These are phyloP conservation scores for Perizoma flavofasciatum DNA, from an alignment of 2,888 invertebrate genomes.

Conservation along the genomic window DNA sequence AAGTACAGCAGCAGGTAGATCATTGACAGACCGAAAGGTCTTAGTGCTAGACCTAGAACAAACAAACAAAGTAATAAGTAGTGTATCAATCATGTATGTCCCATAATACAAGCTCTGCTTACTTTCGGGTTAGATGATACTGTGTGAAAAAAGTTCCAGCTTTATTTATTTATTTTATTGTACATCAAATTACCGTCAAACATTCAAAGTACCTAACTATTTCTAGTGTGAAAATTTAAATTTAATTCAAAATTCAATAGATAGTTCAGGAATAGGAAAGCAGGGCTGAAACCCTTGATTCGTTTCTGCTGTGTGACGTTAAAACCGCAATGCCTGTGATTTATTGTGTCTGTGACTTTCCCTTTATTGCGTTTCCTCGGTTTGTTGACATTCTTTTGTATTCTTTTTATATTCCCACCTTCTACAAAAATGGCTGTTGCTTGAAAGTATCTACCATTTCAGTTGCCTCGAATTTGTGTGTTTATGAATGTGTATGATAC, in stretches of 20 bases:
- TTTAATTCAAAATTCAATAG: too few species aligned
- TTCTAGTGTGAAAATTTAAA: too few species aligned
- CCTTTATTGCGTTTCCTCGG: constrained; percentile 41
- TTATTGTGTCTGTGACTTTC: constrained; percentile 60
- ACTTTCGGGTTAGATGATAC: too few species aligned
- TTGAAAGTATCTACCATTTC: too few species aligned
- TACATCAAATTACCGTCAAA: too few species aligned
- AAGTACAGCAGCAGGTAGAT: constrained; percentile 91
- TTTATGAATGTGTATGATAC: too few species aligned
- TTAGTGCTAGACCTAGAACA: constrained; percentile 90
- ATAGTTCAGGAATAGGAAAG: neutral
- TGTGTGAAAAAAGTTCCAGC: too few species aligned
- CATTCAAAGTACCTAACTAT: too few species aligned
- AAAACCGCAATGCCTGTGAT: constrained; percentile 47
- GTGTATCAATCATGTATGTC: neutral
- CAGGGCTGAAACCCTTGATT: constrained; percentile 9
- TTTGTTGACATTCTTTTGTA: constrained; percentile 42
- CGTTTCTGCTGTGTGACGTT: constrained; percentile 3
- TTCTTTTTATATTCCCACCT: constrained; percentile 34
- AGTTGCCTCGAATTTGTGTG: too few species aligned
- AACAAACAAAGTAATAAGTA: constrained; percentile 19
- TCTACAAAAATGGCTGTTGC: constrained; percentile 8
- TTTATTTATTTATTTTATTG: too few species aligned
- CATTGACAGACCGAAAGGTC: constrained; percentile 91
- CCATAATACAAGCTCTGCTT: too few species aligned